Evolutionary conservation across 2,113 vertebrate species (phyloP).

Genomic region (Corynorhinus townsendii): DNA sequence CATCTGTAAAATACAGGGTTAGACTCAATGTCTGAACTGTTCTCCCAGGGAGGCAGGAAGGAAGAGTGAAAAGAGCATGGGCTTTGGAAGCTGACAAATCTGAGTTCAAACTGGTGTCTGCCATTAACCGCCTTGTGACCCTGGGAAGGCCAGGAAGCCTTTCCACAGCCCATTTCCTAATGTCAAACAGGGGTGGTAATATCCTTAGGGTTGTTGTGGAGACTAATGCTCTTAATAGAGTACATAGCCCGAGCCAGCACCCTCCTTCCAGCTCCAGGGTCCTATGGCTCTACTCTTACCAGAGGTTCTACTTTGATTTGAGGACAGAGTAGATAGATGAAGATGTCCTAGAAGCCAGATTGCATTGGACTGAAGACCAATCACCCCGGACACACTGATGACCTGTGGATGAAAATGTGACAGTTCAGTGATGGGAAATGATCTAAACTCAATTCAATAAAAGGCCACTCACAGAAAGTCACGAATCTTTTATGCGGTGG

Average conservation of each 20-base stretch:
- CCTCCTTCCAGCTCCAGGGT: background rate
- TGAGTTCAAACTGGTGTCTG: background rate
- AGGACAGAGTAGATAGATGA: slow-evolving; percentile 89
- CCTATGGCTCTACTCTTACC: slow-evolving; percentile 78
- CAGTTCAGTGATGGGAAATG: background rate
- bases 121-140: background rate
- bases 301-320: slow-evolving; percentile 86
- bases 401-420: slow-evolving; percentile 79
- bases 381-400: slow-evolving; percentile 89
- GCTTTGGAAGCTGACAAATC: background rate
- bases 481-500: background rate
- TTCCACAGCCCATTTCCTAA: background rate
- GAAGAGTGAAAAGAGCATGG: background rate
- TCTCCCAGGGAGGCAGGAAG: background rate
- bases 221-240: background rate
- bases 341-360: slow-evolving; percentile 90
- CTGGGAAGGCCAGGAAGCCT: background rate
- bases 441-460: background rate
- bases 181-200: background rate
- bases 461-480: background rate
- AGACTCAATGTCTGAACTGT: background rate
- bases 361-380: slow-evolving; percentile 95
- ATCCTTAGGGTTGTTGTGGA: background rate
- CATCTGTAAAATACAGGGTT: background rate
- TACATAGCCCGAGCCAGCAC: background rate